Base-by-base conservation (phyloP, 2,888 invertebrate species). In the Coenonympha arcania region DNA sequence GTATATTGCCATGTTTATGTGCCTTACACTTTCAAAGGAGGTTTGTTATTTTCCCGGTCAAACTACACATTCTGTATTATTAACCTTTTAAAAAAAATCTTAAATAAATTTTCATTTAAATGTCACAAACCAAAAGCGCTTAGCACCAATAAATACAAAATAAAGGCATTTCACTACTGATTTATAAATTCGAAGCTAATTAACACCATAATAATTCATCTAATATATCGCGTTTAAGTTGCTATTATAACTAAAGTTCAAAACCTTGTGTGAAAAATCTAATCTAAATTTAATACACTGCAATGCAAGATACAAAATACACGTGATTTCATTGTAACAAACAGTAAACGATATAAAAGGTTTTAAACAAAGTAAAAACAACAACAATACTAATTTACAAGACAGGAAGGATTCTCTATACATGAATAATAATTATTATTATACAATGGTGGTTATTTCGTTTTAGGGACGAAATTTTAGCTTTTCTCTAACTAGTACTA, bases 361-460 rank as follows among this genome's bases (percentile, higher is more conserved):
- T 28, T 30, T 20, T 36, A 42, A 44, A 47, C 37, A 55, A 48
- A 52, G 15, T n/a, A 33, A 40, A 53, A 58, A 52, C 42, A 54
- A 58, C 52, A 52, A 56, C 54, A 48, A 48, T 55, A 47, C 31
- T 52, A 55, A 52, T 53, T 50, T 56, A 56, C 54, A 56, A 11
- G 30, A 31, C 18, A 16, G 33, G 24, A 24, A 24, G 16, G 48
- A 33, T 43, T 52, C 30, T 52, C 52, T 52, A 54, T 56, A 48
- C 50, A 49, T 19, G 43, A 47, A n/a, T n/a, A n/a, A n/a, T n/a
- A n/a, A n/a, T n/a, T n/a, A n/a, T n/a, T n/a, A n/a, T n/a, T n/a
- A n/a, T n/a, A n/a, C n/a, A n/a, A n/a, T n/a, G n/a, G n/a, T n/a
- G n/a, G n/a, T n/a, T n/a, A n/a, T n/a, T n/a, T n/a, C n/a, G n/a